phyloP scores from a whole-genome alignment of 2,113 vertebrate genomes.

The Mustela lutreola region DNA sequence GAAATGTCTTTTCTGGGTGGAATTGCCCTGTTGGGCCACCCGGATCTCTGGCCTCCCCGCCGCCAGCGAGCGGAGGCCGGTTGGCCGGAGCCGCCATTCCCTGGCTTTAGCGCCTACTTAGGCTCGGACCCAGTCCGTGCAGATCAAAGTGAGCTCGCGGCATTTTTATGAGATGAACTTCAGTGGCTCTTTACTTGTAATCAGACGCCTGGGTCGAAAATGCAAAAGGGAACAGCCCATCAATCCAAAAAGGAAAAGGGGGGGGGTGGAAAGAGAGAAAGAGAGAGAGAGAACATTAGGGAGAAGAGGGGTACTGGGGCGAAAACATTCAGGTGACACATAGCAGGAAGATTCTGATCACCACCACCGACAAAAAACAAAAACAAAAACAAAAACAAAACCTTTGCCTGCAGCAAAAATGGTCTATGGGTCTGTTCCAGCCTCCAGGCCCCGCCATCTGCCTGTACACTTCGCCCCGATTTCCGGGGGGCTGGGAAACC shows the following conservation, averaged over 20 bases:
- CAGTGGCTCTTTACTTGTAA: constrained; percentile 76
- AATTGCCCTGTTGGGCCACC: constrained; percentile 30
- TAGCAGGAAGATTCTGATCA: constrained; percentile 55
- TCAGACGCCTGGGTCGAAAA: constrained; percentile 82
- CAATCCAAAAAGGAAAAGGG: constrained; percentile 66
- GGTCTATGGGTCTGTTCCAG: constrained; percentile 34
- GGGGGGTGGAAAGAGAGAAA: not conserved
- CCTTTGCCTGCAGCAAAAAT: constrained; percentile 21
- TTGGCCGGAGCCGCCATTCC: constrained; percentile 70
- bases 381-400: not conserved
- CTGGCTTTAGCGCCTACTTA: constrained; percentile 74
- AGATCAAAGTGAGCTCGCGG: constrained; percentile 84
- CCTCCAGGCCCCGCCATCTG: constrained; percentile 40
- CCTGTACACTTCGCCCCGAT: not conserved
- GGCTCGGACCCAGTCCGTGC: constrained; percentile 70
- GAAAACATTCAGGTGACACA: constrained; percentile 70
- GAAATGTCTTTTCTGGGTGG: constrained; percentile 8
- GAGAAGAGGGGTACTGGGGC: not conserved
- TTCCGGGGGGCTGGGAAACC: not conserved
- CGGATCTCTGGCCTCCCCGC: not conserved
- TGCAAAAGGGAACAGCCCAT: constrained; percentile 72
- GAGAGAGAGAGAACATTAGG: not conserved
- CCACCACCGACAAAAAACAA: not conserved
- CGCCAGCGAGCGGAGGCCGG: rapidly evolving
- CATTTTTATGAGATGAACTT: constrained; percentile 84